Conservation (phyloP, 1,140 invertebrate genomes). For the Ips nitidus region DNA sequence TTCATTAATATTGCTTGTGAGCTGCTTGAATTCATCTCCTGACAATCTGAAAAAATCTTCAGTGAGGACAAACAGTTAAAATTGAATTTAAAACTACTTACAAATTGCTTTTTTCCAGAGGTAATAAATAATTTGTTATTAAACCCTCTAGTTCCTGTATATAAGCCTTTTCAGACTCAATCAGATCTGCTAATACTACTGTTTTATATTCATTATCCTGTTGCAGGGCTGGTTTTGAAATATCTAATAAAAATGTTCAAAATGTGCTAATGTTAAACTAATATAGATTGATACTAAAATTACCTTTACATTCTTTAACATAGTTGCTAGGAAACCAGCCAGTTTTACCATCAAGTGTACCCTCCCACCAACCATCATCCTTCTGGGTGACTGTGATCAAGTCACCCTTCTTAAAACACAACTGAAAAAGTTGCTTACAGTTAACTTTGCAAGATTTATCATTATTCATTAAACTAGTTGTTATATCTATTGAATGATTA, state of each 20-base stretch:
- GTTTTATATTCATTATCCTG: constrained; percentile 48
- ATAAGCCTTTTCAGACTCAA: constrained; percentile 89
- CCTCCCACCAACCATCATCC: constrained; percentile 98
- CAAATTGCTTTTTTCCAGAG: constrained; percentile 82
- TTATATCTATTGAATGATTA: no score
- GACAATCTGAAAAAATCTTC: constrained; percentile 66
- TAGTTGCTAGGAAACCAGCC: constrained; percentile 99
- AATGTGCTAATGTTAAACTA: not conserved
- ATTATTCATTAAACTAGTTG: not conserved
- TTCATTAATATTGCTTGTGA: constrained; percentile 87
- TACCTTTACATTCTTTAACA: constrained; percentile 83
- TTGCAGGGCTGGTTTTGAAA: constrained; percentile 38
- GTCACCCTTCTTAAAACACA: constrained; percentile 96
- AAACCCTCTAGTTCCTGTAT: constrained; percentile 85
- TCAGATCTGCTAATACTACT: constrained; percentile 87
- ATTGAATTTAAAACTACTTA: constrained; percentile 58
- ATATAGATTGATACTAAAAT: not conserved
- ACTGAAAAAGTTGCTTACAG: constrained; percentile 56
- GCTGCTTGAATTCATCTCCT: constrained; percentile 79
- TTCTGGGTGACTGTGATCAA: constrained; percentile 91
- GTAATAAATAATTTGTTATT: constrained; percentile 80
- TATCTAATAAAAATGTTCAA: constrained; percentile 40
- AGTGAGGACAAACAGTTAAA: not conserved
- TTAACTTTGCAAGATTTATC: not conserved
- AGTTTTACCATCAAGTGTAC: constrained; percentile 89